Conservation (phyloP, 2,113 vertebrate species). For the Gnathonemus echidnorhynchus region DNA sequence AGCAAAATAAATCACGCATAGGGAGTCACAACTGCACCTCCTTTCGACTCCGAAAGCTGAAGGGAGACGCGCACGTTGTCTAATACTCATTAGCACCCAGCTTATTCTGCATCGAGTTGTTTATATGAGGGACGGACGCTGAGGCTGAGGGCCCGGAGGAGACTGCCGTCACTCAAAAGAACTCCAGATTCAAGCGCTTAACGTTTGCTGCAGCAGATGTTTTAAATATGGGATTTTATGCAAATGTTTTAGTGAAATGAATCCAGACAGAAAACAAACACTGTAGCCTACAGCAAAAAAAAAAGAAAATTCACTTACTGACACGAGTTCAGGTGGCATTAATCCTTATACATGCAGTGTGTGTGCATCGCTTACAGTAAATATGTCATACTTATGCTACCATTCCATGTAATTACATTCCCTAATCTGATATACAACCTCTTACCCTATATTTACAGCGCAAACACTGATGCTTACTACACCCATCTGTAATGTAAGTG, state of each 20-base stretch:
- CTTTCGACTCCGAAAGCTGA: not conserved
- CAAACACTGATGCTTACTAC: conserved; percentile 30
- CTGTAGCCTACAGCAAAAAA: not conserved
- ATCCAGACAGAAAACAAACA: not conserved
- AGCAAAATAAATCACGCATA: conserved; percentile 28
- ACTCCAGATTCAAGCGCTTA: not conserved
- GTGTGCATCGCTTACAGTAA: not conserved
- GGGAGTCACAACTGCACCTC: not conserved
- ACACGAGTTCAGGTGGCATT: not conserved
- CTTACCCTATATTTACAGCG: not conserved
- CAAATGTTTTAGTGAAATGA: not conserved
- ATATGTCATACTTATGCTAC: not conserved
- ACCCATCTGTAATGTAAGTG: conserved; percentile 15
- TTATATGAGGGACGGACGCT: not conserved
- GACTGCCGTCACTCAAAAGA: not conserved
- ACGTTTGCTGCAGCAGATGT: not conserved
- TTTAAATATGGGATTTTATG: not conserved
- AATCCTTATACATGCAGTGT: not conserved
- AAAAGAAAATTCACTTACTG: not conserved
- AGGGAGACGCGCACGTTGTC: not conserved
- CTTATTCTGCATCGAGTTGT: not conserved
- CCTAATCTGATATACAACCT: not conserved
- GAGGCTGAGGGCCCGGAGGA: not conserved
- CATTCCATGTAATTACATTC: not conserved
- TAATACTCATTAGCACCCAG: not conserved